A percentile compares a stretch with the other conserved stretches of the same genome.
Evolutionary conservation across 2,797 vertebrate genomes (phyloP).

Genomic region (Enteromius treurensis): DNA sequence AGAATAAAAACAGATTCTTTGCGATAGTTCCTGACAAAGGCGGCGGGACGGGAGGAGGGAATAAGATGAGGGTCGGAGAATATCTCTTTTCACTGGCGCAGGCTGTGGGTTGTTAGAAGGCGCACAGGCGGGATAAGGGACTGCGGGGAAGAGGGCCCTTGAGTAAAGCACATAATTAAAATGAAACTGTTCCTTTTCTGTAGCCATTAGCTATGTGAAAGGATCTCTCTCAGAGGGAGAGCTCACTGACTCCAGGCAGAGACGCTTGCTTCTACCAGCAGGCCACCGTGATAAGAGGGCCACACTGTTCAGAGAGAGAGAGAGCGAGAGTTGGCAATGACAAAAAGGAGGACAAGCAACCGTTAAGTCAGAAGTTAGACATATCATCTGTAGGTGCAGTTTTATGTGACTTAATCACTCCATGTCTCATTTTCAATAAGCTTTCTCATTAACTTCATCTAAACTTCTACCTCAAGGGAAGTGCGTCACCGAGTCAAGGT

Average conservation of each 20-base stretch:
- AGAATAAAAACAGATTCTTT: constrained; percentile 43
- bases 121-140: constrained; percentile 66
- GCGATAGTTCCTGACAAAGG: constrained; percentile 44
- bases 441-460: not conserved
- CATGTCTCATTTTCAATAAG: not conserved
- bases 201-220: constrained; percentile 78
- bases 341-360: not conserved
- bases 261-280: constrained; percentile 59
- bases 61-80: constrained; percentile 32
- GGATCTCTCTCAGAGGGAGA: constrained; percentile 74
- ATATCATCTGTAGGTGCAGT: not conserved
- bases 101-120: constrained; percentile 72
- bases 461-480: not conserved
- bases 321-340: constrained; percentile 19
- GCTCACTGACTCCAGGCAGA: constrained; percentile 65
- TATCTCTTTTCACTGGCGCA: constrained; percentile 67
- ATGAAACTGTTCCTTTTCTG: constrained; percentile 77
- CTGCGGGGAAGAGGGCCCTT: constrained; percentile 65
- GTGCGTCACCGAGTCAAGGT: constrained; percentile 50
- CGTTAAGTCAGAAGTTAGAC: not conserved
- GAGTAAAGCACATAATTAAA: constrained; percentile 79
- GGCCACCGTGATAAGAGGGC: constrained; percentile 68
- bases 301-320: constrained; percentile 47
- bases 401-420: constrained; percentile 1
- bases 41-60: constrained; percentile 32